Evolutionary conservation across 2,797 vertebrate species (phyloP), one percentile per base, ranked within the genome.

Genomic region (Pipistrellus nathusii): DNA sequence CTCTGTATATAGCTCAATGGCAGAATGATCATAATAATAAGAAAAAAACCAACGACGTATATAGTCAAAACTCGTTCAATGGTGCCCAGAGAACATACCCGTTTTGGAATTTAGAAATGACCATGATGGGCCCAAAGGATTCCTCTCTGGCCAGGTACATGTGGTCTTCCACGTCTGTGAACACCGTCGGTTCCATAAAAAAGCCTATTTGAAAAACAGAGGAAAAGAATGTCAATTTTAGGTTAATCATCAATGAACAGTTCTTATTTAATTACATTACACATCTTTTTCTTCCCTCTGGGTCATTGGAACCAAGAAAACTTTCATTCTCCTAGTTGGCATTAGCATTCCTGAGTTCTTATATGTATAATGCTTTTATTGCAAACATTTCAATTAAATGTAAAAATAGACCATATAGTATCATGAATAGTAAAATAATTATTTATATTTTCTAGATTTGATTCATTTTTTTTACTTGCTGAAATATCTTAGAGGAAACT

Each of bases 131-230:
- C 17, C 99, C 99, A 66, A 99, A 99, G 38, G 99, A 99, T 94
- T 99, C 99, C 95, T 99, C 99, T 98, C 98, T 98, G 96, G 99
- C 99, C 35, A 99, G 98, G 96, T 99, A 99, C 99, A 99, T 99
- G 97, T 99, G 99, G 94, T 99, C 99, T 97, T 99, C 99, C 94
- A 99, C 99, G 0, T 98, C 97, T 5, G 99, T 99, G 97, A 99
- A 99, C 55, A 99, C 99, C 0, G 99, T 99, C 11, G 99, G 99
- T 97, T 99, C 99, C 99, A 99, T 99, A 97, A 99, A 99, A 95
- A 98, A 99, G 72, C 99, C 99, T 99, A 93, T 88, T 93, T 0
- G 46, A 80, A 48, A 85, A 66, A 55, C 25, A 51, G 41, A 84
- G 94, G 59, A 51, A 20, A 82, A 83, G 51, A 72, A 48, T 1